Evolutionary conservation across 2,113 vertebrate genomes (phyloP).

Genomic region (Oncorhynchus mykiss): DNA sequence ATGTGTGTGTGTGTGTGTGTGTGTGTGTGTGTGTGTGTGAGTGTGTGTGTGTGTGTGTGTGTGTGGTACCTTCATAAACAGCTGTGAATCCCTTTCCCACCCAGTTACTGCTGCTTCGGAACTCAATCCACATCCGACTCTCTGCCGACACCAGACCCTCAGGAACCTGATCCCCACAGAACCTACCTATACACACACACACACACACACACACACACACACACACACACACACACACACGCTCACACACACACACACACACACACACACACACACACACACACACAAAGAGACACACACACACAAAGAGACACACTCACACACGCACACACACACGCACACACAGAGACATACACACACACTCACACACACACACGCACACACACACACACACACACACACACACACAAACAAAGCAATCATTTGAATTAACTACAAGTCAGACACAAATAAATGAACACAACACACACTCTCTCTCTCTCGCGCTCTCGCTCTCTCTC

Average conservation of each 20-base stretch:
- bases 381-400: neutral
- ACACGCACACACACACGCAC: constrained; percentile 20
- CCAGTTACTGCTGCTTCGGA: constrained; percentile 99
- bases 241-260: no score
- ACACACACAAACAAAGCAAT: neutral
- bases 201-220: constrained; percentile 40
- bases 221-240: constrained; percentile 15
- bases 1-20: no score
- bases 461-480: neutral
- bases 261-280: neutral
- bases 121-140: constrained; percentile 98
- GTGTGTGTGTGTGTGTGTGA: no score
- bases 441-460: neutral
- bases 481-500: no score
- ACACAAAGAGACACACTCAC: no score
- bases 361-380: neutral
- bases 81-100: constrained; percentile 96
- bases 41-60: no score
- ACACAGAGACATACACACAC: neutral
- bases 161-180: constrained; percentile 94
- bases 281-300: neutral
- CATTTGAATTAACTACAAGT: neutral
- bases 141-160: constrained; percentile 88
- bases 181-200: constrained; percentile 80
- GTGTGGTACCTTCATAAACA: constrained; percentile 84